Base-by-base conservation (phyloP, 2,888 invertebrate species). In the Arrhopalites spinosus region DNA sequence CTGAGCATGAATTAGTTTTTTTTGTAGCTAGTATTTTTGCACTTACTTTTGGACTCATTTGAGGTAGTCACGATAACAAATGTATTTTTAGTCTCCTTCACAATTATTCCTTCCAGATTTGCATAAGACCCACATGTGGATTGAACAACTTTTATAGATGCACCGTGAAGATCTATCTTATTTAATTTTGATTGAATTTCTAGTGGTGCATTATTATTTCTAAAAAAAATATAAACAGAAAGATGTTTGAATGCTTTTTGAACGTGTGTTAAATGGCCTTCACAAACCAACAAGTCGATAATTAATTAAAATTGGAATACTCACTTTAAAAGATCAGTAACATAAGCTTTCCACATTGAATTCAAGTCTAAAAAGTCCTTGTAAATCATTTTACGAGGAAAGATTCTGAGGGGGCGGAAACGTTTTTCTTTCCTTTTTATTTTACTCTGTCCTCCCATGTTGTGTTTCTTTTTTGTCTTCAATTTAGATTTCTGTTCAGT, bases 81-180 rank as follows among this genome's bases (percentile, higher is more conserved):
- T 0, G 82, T 80, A 73, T 83, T 83, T 77, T 79, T 83, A 1
- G 83, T 83, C 45, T 84, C 84, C 69, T 81, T 81, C 7, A 83
- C 78, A 17, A 83, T 79, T 67, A 83, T 83, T 3, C 84, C 84
- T 72, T 78, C 67, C 25, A 81, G 23, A 8, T 81, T 78, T 20
- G 79, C 25, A 59, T 79, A 81, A 25, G 79, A 78, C 15, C 79
- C 76, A 67, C 83, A 84, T 56, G 81, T 76, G 8, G 83, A 81
- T 8, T 78, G 50, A 11, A 75, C 75, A 0, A 84, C 83, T 36
- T 77, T 77, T 11, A 83, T 17, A 8, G 74, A 67, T 8, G 83
- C 80, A 13, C 84, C 84, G 74, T 83, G 82, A 25, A 81, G 78
- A 59, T 84, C 84, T 17, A 81, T 71, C 47, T 81, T 75, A 53